Evolutionary conservation across 2,797 vertebrate genomes (phyloP).

Genomic region (Oreonectes daqikongensis): DNA sequence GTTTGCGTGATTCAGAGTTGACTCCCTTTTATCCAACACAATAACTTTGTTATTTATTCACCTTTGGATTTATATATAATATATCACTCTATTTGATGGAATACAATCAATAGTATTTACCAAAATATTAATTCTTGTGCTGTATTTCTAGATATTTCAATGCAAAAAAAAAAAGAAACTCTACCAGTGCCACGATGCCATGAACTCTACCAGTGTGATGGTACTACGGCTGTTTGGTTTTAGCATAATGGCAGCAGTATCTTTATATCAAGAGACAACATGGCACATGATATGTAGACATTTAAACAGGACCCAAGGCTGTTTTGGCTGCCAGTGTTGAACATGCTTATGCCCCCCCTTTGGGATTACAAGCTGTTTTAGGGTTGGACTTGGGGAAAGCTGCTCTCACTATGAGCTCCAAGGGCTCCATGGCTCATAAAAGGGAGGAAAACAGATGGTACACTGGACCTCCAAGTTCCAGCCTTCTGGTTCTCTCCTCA

Average conservation of each 20-base stretch:
- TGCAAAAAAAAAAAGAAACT: too few species aligned
- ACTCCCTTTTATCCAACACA: too few species aligned
- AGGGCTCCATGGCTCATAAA: slow-evolving; percentile 66
- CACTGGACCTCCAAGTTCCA: slow-evolving; percentile 74
- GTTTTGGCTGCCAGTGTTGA: slow-evolving; percentile 36
- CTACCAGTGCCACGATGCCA: too few species aligned
- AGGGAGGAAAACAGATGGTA: slow-evolving; percentile 74
- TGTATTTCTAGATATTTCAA: too few species aligned
- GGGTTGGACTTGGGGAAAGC: slow-evolving; percentile 46
- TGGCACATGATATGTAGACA: slow-evolving; percentile 34
- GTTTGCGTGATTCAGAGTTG: too few species aligned
- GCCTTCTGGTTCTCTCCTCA: slow-evolving; percentile 78
- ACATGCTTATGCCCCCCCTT: slow-evolving; percentile 50
- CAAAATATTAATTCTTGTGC: too few species aligned
- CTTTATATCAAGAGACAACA: slow-evolving; percentile 10
- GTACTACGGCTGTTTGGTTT: neutral
- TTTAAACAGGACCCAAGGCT: slow-evolving; percentile 23
- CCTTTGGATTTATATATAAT: too few species aligned
- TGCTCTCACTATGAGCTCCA: slow-evolving; percentile 61
- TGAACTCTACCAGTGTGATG: too few species aligned
- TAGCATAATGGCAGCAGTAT: slow-evolving; percentile 6
- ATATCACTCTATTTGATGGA: too few species aligned
- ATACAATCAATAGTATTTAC: too few species aligned
- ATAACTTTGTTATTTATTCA: too few species aligned
- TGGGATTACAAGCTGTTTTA: slow-evolving; percentile 53